phyloP scores from a whole-genome alignment of 2,797 vertebrate genomes.

The Aplochiton taeniatus region DNA sequence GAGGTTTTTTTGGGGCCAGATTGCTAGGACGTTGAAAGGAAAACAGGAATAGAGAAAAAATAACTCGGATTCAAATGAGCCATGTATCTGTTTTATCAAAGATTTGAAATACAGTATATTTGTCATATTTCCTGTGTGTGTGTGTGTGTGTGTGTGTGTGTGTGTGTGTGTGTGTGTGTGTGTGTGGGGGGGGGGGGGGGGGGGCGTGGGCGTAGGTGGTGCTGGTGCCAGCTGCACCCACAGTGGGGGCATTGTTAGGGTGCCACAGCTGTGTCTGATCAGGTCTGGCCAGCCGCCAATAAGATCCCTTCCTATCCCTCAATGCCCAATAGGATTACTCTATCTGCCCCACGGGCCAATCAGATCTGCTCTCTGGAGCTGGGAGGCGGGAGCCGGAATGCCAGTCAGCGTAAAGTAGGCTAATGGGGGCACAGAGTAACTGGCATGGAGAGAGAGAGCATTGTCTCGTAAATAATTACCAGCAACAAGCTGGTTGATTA shows the following conservation, averaged over 20 bases:
- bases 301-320: slow-evolving; percentile 20
- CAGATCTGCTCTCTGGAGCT: slow-evolving; percentile 23
- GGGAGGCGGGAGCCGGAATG: slow-evolving; percentile 16
- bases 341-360: slow-evolving; percentile 20
- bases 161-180: slow-evolving; percentile 2
- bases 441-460: slow-evolving; percentile 5
- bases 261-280: slow-evolving; percentile 47
- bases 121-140: slow-evolving; percentile 20
- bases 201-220: slow-evolving; percentile 17
- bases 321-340: neutral
- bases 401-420: slow-evolving; percentile 17
- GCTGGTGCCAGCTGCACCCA: slow-evolving; percentile 33
- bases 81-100: no score
- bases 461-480: slow-evolving; percentile 35
- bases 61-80: no score
- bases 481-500: slow-evolving; percentile 22
- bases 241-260: slow-evolving; percentile 46
- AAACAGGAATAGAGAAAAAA: neutral
- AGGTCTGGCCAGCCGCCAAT: slow-evolving; percentile 38
- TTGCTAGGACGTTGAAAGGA: neutral
- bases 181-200: neutral
- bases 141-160: slow-evolving; percentile 5
- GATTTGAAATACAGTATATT: no score
- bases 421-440: slow-evolving; percentile 14
- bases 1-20: slow-evolving; percentile 34